Percentiles rank a stretch among this genome's conserved stretches.
Conservation (phyloP, 1,140 invertebrate species). For the Megathymus violae region DNA sequence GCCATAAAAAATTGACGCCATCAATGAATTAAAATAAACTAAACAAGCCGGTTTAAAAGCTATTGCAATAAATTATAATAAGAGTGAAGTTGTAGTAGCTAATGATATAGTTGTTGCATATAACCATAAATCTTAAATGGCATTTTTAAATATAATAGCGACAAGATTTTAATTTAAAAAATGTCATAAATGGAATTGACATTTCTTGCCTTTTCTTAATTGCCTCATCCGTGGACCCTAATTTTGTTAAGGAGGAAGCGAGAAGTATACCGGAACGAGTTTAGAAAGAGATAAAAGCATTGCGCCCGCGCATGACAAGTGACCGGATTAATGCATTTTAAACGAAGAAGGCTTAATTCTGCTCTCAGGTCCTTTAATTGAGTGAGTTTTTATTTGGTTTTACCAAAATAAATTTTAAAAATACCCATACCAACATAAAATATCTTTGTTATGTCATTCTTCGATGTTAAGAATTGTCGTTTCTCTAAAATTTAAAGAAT, state of each 20-base stretch:
- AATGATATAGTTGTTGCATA: constrained; percentile 33
- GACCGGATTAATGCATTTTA: constrained; percentile 82
- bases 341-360: constrained; percentile 82
- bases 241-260: constrained; percentile 66
- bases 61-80: constrained; percentile 31
- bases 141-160: constrained; percentile 35
- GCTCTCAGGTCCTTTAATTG: constrained; percentile 77
- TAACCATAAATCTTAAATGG: constrained; percentile 31
- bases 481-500: too few relatives aligned
- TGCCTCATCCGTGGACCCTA: constrained; percentile 61
- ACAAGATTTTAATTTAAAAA: constrained; percentile 56
- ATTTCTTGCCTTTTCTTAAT: constrained; percentile 56
- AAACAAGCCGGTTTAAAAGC: constrained; percentile 27
- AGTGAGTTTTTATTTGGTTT: constrained; percentile 65
- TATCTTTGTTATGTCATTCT: constrained; percentile 4
- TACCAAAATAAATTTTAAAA: constrained; percentile 42
- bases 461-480: too few relatives aligned
- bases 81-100: constrained; percentile 33
- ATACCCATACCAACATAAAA: constrained; percentile 20
- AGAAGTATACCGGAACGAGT: constrained; percentile 67
- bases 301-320: constrained; percentile 75
- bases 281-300: constrained; percentile 62
- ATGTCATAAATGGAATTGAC: constrained; percentile 52
- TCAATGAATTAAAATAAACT: constrained; percentile 33
- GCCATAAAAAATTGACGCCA: constrained; percentile 35